Conservation (phyloP, 2,888 invertebrate species). For the Apantesis nais region DNA sequence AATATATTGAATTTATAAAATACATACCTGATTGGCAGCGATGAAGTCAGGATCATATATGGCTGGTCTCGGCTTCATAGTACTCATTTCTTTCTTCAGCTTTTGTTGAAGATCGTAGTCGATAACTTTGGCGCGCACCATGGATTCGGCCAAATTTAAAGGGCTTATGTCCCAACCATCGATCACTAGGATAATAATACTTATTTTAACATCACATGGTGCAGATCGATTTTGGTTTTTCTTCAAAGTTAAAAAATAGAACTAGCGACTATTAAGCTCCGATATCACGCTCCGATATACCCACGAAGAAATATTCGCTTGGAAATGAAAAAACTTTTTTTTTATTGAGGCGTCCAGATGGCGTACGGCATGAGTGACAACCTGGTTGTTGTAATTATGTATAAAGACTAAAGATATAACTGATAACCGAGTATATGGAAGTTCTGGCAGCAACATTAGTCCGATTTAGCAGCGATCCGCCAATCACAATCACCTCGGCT, state of each 20-base stretch:
- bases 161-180: conserved; percentile 97
- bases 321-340: too few species aligned
- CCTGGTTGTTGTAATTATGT: too few species aligned
- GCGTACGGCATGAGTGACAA: too few species aligned
- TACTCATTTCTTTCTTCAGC: conserved; percentile 89
- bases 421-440: not conserved
- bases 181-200: conserved; percentile 79
- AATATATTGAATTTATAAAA: not conserved
- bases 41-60: conserved; percentile 96
- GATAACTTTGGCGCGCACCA: conserved; percentile 94
- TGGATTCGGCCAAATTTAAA: conserved; percentile 93
- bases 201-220: not conserved
- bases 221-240: not conserved
- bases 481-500: not conserved
- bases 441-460: too few species aligned
- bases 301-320: too few species aligned
- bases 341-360: too few species aligned
- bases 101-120: conserved; percentile 93
- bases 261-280: too few species aligned
- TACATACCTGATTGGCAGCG: conserved; percentile 96
- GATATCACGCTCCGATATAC: too few species aligned
- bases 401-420: not conserved
- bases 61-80: conserved; percentile 93
- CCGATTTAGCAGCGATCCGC: too few species aligned
- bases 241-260: too few species aligned